phyloP scores from a whole-genome alignment of 2,888 invertebrate species.

The Ernsta delagoae region DNA sequence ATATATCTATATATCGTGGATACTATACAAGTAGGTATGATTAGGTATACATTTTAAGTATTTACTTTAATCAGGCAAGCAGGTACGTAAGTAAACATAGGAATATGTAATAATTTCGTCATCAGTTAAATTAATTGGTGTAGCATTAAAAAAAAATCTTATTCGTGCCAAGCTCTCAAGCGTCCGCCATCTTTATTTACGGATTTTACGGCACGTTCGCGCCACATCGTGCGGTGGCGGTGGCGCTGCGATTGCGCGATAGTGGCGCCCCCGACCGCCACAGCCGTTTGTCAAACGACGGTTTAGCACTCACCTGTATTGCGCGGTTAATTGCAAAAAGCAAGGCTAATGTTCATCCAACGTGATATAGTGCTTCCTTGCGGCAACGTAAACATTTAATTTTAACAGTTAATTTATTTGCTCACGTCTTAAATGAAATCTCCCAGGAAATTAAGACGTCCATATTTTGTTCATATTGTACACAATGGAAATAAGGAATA shows the following conservation, averaged over 20 bases:
- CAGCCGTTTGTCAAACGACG: conserved; percentile 73
- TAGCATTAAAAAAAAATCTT: conserved; percentile 39
- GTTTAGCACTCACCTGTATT: conserved; percentile 65
- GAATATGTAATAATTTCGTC: too few species aligned
- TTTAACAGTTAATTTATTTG: conserved; percentile 30
- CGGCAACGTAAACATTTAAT: conserved; percentile 32
- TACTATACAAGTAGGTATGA: too few species aligned
- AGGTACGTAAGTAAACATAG: too few species aligned
- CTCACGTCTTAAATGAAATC: conserved; percentile 24
- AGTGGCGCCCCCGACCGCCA: conserved; percentile 63
- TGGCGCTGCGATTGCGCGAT: conserved; percentile 61
- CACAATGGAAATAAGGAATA: background rate
- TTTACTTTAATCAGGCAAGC: too few species aligned
- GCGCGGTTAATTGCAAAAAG: conserved; percentile 74
- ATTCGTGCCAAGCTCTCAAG: conserved; percentile 58
- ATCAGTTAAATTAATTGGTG: too few species aligned
- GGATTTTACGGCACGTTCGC: conserved; percentile 69
- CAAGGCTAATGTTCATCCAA: conserved; percentile 68
- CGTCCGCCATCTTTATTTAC: conserved; percentile 73
- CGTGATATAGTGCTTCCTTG: conserved; percentile 65
- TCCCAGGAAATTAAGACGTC: conserved; percentile 33
- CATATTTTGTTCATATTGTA: conserved; percentile 18
- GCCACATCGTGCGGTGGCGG: conserved; percentile 57
- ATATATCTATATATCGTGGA: too few species aligned
- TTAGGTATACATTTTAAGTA: too few species aligned